Base-by-base conservation (phyloP, 2,797 vertebrate genomes). In the Lithobates sylvaticus region DNA sequence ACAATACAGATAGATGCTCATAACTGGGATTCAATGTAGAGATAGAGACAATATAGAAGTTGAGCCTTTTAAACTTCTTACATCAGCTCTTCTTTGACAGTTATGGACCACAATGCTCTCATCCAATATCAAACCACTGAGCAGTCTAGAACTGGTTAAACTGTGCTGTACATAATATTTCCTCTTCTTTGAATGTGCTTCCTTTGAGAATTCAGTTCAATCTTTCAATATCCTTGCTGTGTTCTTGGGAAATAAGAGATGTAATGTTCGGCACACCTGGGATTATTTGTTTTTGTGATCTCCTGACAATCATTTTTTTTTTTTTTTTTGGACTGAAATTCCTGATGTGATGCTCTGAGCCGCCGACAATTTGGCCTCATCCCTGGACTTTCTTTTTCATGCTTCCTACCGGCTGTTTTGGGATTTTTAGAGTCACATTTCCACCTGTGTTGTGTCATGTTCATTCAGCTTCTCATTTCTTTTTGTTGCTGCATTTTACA, bases 181-280 rank as follows among this genome's bases (percentile, higher is more conserved):
- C 54, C n/a, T 76, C 29, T 16, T 72, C n/a, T 84, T 78, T 32
- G 16, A 78, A 3, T 34, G 42, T 61, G 10, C 10, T 18, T 58
- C 69, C 68, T 84, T 73, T 64, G 83, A 78, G 68, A 54, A 84
- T 78, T 73, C 64, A 39, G 12, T 61, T 71, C 64, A 58, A 13
- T 72, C 67, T 78, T 81, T 78, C 83, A 65, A 65, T 79, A 73
- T 79, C 54, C 65, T 85, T 47, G 34, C 36, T 67, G 18, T n/a
- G 32, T 61, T 78, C 83, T 67, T 78, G 76, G 69, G 76, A 79
- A 79, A 79, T 85, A 85, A 79, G n/a, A 85, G 47, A 16, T n/a
- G 21, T 16, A 72, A 44, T 78, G 76, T 85, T 69, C 13, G 21
- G 15, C 26, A 44, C 68, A 26, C 50, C 18, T 74, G 67, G 69